Percentiles rank a stretch among this genome's conserved stretches.
Evolutionary conservation across 2,797 vertebrate genomes (phyloP).

Genomic region (Pangasius krempfi): DNA sequence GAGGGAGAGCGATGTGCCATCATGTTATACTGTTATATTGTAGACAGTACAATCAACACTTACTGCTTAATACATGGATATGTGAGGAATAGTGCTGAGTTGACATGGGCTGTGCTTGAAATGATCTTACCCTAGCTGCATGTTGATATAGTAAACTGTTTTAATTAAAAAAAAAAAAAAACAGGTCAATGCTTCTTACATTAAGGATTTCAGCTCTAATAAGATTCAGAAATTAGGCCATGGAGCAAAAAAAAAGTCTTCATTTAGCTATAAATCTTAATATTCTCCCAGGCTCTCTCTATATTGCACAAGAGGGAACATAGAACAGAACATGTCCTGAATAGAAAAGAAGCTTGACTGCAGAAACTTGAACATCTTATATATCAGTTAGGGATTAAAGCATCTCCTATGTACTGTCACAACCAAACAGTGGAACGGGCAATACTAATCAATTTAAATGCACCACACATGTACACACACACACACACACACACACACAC

Average conservation of each 20-base stretch:
- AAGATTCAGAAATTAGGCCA: neutral
- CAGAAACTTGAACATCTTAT: neutral
- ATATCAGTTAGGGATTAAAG: neutral
- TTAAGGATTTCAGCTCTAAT: neutral
- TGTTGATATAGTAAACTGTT: neutral
- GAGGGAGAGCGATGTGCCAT: slow-evolving; percentile 60
- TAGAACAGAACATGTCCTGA: neutral
- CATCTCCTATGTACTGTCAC: neutral
- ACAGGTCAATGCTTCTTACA: neutral
- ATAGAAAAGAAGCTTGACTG: neutral
- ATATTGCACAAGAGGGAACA: neutral
- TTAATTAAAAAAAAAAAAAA: neutral
- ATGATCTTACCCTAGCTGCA: neutral
- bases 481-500: neutral
- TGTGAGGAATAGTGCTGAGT: slow-evolving; percentile 12
- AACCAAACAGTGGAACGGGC: neutral
- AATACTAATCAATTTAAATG: neutral
- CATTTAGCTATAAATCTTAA: neutral
- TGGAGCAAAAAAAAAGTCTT: neutral
- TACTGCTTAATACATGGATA: slow-evolving; percentile 1
- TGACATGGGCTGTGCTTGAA: neutral
- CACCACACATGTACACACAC: neutral
- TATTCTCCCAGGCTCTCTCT: neutral
- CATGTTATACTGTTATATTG: slow-evolving; percentile 45
- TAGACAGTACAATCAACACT: slow-evolving; percentile 34